Conservation (phyloP, 1,140 invertebrate species). For the Drosophila jambulina region DNA sequence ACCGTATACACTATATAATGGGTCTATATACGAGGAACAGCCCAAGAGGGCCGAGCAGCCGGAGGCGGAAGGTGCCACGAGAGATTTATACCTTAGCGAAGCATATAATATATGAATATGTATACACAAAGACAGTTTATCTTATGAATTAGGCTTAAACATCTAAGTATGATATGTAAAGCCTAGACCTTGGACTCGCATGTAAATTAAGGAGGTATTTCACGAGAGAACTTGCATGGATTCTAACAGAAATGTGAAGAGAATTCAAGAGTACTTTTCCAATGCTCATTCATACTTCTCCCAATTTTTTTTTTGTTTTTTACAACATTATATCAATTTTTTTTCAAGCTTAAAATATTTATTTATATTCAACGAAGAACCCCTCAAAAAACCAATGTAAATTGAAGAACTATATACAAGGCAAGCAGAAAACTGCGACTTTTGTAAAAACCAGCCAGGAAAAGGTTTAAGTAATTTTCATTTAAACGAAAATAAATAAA, state of each 20-base stretch:
- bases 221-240: neutral
- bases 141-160: slow-evolving; percentile 59
- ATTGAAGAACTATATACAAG: neutral
- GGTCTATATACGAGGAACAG: slow-evolving; percentile 35
- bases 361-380: neutral
- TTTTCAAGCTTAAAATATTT: neutral
- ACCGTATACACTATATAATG: slow-evolving; percentile 23
- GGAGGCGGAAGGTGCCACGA: slow-evolving; percentile 1
- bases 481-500: neutral
- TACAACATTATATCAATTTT: neutral
- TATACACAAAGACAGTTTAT: slow-evolving; percentile 26
- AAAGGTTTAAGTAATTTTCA: neutral
- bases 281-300: neutral
- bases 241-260: neutral
- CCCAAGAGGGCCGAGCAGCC: neutral
- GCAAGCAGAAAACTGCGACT: neutral
- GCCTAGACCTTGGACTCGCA: neutral
- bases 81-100: slow-evolving; percentile 50
- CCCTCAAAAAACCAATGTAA: neutral
- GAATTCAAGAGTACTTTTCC: neutral
- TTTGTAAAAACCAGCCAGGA: slow-evolving; percentile 3
- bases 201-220: neutral
- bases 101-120: slow-evolving; percentile 14
- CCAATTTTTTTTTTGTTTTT: neutral
- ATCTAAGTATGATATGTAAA: slow-evolving; percentile 23